phyloP scores from a whole-genome alignment of 2,113 vertebrate species.

The Xiphorhynchus elegans region DNA sequence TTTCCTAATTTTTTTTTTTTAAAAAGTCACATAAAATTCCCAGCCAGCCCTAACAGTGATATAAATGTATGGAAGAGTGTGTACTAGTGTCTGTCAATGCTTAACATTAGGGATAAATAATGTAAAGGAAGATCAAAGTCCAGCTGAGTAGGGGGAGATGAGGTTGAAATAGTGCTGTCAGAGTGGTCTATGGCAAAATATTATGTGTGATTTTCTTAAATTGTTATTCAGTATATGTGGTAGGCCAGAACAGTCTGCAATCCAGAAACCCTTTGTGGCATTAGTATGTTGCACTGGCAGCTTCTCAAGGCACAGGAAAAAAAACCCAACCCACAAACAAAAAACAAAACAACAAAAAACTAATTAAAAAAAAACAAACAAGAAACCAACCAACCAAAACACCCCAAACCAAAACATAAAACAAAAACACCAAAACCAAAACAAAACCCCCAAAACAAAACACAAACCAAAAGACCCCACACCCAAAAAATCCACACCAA shows the following conservation, averaged over 20 bases:
- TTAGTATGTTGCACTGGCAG: background rate
- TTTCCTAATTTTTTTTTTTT: background rate
- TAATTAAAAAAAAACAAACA: too few relatives aligned
- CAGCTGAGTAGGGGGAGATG: background rate
- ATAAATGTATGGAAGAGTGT: background rate
- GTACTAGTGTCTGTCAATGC: background rate
- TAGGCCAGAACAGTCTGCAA: background rate
- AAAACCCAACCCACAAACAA: background rate
- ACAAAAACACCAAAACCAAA: too few relatives aligned
- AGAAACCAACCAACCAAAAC: too few relatives aligned
- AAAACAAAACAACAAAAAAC: too few relatives aligned
- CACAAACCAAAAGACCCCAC: too few relatives aligned
- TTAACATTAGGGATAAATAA: background rate
- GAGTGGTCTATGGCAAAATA: background rate
- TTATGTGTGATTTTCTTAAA: background rate
- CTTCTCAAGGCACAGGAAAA: background rate
- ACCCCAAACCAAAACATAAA: too few relatives aligned
- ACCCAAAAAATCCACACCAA: too few relatives aligned
- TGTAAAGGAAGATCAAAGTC: background rate
- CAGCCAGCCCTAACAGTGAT: background rate
- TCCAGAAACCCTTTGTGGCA: background rate
- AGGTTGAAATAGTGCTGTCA: background rate
- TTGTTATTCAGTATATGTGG: background rate
- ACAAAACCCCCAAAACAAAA: background rate
- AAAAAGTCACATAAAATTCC: background rate